Evolutionary conservation across 2,113 vertebrate species (phyloP).

Genomic region (Takifugu flavidus): DNA sequence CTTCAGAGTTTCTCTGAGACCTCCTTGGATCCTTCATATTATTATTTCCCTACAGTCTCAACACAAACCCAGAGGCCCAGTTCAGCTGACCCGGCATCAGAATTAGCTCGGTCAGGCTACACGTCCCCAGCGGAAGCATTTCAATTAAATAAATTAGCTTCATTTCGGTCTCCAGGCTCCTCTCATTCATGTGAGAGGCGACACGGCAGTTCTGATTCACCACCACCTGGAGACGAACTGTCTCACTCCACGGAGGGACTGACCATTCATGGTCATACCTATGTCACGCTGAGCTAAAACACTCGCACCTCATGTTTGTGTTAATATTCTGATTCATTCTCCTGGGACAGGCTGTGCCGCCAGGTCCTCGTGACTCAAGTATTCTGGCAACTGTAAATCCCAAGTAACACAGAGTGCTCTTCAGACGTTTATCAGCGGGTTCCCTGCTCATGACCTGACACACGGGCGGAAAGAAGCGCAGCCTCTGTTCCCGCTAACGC

Average conservation of each 20-base stretch:
- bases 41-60: too few relatives aligned
- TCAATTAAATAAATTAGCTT: too few relatives aligned
- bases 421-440: conserved; percentile 30
- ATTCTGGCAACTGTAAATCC: conserved; percentile 25
- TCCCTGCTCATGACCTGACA: conserved; percentile 16
- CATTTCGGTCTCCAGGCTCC: too few relatives aligned
- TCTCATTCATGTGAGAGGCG: conserved; percentile 23
- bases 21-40: too few relatives aligned
- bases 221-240: conserved; percentile 39
- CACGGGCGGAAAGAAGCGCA: conserved; percentile 24
- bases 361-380: conserved; percentile 55
- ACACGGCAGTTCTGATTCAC: conserved; percentile 55
- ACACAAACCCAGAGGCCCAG: too few relatives aligned
- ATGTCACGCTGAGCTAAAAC: conserved; percentile 32
- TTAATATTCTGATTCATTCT: conserved; percentile 57
- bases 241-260: conserved; percentile 38
- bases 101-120: too few relatives aligned
- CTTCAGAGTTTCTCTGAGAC: too few relatives aligned
- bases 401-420: conserved; percentile 60
- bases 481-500: conserved; percentile 37
- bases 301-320: conserved; percentile 32
- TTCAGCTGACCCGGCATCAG: too few relatives aligned
- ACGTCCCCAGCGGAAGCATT: too few relatives aligned
- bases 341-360: conserved; percentile 24
- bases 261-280: conserved; percentile 63